Evolutionary conservation across 2,888 invertebrate genomes (phyloP).

Genomic region (Seira sanloemensis): DNA sequence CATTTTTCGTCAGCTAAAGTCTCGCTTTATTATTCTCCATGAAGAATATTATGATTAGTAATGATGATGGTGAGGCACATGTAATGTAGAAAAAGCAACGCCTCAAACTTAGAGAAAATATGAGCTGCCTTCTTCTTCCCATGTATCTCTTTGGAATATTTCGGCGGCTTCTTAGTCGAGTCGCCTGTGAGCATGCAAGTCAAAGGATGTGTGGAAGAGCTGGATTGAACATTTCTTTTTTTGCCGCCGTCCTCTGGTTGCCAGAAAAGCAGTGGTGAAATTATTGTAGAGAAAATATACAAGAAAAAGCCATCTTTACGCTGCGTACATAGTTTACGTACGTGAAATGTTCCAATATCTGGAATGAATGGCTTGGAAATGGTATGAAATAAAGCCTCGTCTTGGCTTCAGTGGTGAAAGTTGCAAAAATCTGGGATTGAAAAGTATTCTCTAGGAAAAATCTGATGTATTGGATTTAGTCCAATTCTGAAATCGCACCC

Average conservation of each 20-base stretch:
- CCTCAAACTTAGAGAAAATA: not conserved
- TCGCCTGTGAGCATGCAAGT: not conserved
- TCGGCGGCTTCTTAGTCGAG: not conserved
- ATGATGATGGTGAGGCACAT: conserved; percentile 29
- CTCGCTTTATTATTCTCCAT: conserved; percentile 25
- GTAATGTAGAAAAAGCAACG: conserved; percentile 9
- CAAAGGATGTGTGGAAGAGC: not conserved
- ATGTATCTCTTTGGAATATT: conserved; percentile 7
- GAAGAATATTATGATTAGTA: conserved; percentile 48
- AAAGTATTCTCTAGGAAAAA: conserved; percentile 66
- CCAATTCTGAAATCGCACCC: conserved; percentile 71
- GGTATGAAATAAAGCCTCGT: conserved; percentile 54
- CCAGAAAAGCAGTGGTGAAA: not conserved
- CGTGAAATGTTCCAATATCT: conserved; percentile 46
- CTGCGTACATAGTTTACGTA: conserved; percentile 24
- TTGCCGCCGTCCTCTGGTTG: conserved; percentile 6
- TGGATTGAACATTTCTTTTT: not conserved
- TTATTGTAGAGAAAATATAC: conserved; percentile 15
- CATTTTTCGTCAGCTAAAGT: not conserved
- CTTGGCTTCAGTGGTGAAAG: conserved; percentile 56
- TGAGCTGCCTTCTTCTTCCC: not conserved
- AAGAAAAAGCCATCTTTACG: conserved; percentile 17
- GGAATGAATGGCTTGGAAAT: conserved; percentile 67
- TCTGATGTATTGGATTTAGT: conserved; percentile 73
- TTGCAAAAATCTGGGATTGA: conserved; percentile 72